Conservation (phyloP, 1,140 invertebrate genomes). For the Pissodes strobi region DNA sequence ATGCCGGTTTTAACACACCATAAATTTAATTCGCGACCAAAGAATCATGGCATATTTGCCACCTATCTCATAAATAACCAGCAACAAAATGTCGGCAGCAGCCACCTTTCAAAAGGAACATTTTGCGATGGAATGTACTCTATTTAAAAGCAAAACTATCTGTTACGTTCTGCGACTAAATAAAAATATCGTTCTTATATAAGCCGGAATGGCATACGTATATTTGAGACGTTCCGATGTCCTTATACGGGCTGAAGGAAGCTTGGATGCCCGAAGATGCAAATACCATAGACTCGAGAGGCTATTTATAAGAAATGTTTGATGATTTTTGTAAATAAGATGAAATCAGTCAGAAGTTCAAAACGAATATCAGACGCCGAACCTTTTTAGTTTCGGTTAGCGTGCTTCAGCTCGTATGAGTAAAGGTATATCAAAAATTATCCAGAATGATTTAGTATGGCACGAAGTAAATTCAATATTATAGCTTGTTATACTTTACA, state of each 20-base stretch:
- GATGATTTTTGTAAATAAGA: no score
- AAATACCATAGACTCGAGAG: background rate
- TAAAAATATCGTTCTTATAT: background rate
- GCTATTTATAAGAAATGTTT: no score
- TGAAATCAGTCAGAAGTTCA: no score
- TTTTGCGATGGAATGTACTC: background rate
- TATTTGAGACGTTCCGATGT: background rate
- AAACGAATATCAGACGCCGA: no score
- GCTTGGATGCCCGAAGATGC: background rate
- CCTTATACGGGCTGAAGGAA: background rate
- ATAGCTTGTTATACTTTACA: no score
- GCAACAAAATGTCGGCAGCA: background rate
- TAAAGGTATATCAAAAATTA: no score
- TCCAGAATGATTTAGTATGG: no score
- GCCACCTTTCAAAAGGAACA: background rate
- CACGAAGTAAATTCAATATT: no score
- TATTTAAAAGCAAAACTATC: background rate
- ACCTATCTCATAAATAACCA: background rate
- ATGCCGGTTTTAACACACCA: background rate
- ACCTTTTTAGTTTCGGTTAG: no score
- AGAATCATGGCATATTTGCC: conserved; percentile 4
- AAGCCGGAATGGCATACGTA: background rate
- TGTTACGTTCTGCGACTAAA: no score
- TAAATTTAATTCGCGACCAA: background rate
- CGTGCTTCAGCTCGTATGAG: no score